phyloP scores from a whole-genome alignment of 1,140 invertebrate species.

The Cydia fagiglandana region DNA sequence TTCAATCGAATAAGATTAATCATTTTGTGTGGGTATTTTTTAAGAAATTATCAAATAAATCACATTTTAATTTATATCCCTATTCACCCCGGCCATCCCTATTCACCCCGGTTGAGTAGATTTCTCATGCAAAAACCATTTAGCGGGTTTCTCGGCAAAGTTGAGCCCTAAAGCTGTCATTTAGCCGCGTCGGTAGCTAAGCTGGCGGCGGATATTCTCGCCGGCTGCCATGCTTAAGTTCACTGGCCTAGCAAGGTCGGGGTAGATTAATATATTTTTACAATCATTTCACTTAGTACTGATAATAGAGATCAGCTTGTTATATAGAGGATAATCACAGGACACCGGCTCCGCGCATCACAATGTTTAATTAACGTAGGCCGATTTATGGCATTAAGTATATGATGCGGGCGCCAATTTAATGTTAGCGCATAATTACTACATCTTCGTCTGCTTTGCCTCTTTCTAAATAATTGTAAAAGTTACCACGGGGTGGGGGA shows the following conservation, averaged over 20 bases:
- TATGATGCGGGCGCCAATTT: slow-evolving; percentile 8
- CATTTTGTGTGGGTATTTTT: too few species aligned
- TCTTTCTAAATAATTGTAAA: slow-evolving; percentile 10
- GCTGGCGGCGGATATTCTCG: slow-evolving; percentile 28
- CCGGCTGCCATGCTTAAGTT: slow-evolving; percentile 34
- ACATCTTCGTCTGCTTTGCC: not conserved
- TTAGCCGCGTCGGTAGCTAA: slow-evolving; percentile 19
- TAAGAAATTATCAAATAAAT: too few species aligned
- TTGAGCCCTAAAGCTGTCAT: slow-evolving; percentile 16
- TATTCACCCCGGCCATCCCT: too few species aligned
- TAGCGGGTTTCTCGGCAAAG: slow-evolving; percentile 8
- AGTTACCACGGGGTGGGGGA: not conserved
- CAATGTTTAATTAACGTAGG: not conserved
- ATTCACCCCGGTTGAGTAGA: not conserved
- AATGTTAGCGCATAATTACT: not conserved
- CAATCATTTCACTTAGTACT: slow-evolving; percentile 29
- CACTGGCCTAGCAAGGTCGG: slow-evolving; percentile 34
- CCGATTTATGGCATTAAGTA: slow-evolving; percentile 7
- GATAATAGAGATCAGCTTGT: slow-evolving; percentile 20
- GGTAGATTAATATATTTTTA: slow-evolving; percentile 4
- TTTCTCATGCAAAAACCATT: slow-evolving; percentile 13
- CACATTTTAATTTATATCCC: too few species aligned
- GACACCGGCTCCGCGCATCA: not conserved
- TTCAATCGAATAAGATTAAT: too few species aligned
- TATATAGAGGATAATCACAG: slow-evolving; percentile 24